Conservation (phyloP, 2,888 invertebrate species). For the Lycophotia porphyrea region DNA sequence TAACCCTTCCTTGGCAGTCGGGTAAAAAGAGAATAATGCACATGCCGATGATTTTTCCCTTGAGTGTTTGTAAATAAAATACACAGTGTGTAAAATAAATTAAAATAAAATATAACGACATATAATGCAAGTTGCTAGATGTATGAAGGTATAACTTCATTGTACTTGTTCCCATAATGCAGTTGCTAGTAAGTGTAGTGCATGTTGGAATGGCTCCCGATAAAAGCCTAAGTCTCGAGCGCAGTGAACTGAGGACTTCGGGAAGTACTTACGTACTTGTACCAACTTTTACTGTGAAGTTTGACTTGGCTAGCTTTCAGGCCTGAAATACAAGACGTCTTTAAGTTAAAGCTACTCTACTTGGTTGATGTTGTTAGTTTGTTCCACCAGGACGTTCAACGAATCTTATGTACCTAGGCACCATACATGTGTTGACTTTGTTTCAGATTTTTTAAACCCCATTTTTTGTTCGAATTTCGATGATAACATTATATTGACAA, state of each 20-base stretch:
- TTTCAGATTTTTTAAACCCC: neutral
- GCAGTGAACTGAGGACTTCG: constrained; percentile 1
- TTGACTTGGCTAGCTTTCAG: neutral
- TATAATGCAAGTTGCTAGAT: neutral
- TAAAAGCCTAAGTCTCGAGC: constrained; percentile 13
- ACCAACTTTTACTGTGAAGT: neutral
- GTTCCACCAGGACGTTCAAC: no score
- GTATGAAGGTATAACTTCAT: neutral
- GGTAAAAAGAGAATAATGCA: neutral
- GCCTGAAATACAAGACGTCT: neutral
- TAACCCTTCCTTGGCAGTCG: no score
- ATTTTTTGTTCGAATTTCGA: neutral
- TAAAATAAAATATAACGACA: neutral
- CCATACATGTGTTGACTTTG: neutral
- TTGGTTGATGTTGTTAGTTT: neutral
- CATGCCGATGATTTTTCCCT: neutral
- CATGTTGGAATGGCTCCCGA: constrained; percentile 16
- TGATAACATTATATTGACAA: neutral
- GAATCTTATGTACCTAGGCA: neutral
- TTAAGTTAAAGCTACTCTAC: neutral
- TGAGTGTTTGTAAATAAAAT: neutral
- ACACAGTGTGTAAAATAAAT: no score
- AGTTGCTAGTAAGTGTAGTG: constrained; percentile 27
- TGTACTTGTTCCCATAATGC: constrained; percentile 16
- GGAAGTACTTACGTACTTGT: constrained; percentile 4